Conservation (phyloP, 2,888 invertebrate species). For the Cactoblastis cactorum region DNA sequence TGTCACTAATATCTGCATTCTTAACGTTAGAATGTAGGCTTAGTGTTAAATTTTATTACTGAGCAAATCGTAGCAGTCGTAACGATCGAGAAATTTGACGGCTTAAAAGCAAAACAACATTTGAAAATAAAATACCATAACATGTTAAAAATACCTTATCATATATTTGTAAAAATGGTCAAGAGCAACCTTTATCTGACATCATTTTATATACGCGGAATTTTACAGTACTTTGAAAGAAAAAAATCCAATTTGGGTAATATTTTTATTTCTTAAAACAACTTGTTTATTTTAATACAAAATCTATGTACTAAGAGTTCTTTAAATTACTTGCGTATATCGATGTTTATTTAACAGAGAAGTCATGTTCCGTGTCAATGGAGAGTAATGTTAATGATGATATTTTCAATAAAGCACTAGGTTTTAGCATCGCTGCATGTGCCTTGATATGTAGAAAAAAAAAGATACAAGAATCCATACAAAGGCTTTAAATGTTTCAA, state of each 20-base stretch:
- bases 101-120: no score
- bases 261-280: background rate
- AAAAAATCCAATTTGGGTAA: background rate
- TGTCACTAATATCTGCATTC: no score
- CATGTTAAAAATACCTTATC: no score
- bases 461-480: background rate
- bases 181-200: background rate
- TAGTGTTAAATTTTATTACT: no score
- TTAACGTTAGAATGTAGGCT: no score
- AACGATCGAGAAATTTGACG: no score
- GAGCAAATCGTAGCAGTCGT: no score
- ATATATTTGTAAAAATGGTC: background rate
- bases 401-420: slow-evolving; percentile 71
- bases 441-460: slow-evolving; percentile 18
- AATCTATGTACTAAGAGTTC: background rate
- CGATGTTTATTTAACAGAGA: slow-evolving; percentile 29
- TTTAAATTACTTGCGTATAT: background rate
- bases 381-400: slow-evolving; percentile 50
- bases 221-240: background rate
- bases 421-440: slow-evolving; percentile 37
- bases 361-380: slow-evolving; percentile 72
- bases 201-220: background rate
- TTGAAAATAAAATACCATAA: no score
- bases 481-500: slow-evolving; percentile 14
- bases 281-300: background rate